These are phyloP conservation scores for Nineta flava DNA, from an alignment of 2,888 invertebrate species.

Conservation along the genomic window DNA sequence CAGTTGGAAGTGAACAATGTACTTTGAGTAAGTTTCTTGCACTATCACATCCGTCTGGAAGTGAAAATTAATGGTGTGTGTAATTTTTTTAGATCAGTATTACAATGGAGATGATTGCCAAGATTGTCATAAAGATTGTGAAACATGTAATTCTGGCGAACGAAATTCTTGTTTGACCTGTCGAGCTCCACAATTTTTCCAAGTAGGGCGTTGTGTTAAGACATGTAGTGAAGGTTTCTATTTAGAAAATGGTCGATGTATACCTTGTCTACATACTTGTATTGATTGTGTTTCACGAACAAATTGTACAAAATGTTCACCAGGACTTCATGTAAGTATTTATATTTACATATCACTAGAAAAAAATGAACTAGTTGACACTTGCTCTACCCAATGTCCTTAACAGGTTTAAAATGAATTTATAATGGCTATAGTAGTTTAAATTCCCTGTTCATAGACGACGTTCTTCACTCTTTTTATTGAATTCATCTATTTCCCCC, in stretches of 20 bases:
- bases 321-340: constrained; percentile 40
- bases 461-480: too few relatives aligned
- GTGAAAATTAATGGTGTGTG: background rate
- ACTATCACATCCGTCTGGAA: background rate
- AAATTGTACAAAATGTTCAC: constrained; percentile 67
- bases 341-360: too few relatives aligned
- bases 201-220: constrained; percentile 56
- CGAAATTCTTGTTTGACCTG: constrained; percentile 60
- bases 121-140: constrained; percentile 62
- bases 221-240: constrained; percentile 63
- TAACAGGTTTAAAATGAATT: too few relatives aligned
- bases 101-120: constrained; percentile 54
- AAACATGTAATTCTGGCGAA: constrained; percentile 66
- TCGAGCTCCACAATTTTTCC: constrained; percentile 51
- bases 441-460: too few relatives aligned
- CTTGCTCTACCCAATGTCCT: too few relatives aligned
- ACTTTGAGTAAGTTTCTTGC: constrained; percentile 35
- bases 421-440: too few relatives aligned
- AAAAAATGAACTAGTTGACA: too few relatives aligned
- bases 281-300: constrained; percentile 58
- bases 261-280: constrained; percentile 67
- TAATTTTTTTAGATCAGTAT: constrained; percentile 42
- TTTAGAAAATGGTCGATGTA: constrained; percentile 55
- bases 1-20: constrained; percentile 52
- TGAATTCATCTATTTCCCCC: too few relatives aligned